Evolutionary conservation across 2,888 invertebrate genomes (phyloP), one percentile per base, ranked within the genome.

Genomic region (Oscheius sp.): DNA sequence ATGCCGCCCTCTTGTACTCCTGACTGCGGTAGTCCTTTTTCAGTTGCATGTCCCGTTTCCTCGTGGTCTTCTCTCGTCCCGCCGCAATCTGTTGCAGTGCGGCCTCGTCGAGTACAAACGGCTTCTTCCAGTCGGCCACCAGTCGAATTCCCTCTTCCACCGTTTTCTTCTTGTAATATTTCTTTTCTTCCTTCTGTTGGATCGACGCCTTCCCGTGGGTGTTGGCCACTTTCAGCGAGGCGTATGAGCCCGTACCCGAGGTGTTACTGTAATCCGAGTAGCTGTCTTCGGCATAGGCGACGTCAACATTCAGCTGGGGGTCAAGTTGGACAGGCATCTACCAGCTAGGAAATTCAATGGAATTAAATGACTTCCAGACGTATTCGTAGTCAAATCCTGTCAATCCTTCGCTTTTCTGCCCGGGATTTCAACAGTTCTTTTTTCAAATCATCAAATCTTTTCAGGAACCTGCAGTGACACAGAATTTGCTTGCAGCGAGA

Each of bases 381-480:
- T n/a, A n/a, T n/a, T n/a, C n/a, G n/a, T n/a, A n/a, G n/a, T n/a
- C n/a, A n/a, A n/a, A n/a, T n/a, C n/a, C n/a, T n/a, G n/a, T n/a
- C n/a, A n/a, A n/a, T n/a, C n/a, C n/a, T n/a, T n/a, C n/a, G n/a
- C n/a, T n/a, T n/a, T n/a, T n/a, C n/a, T n/a, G n/a, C n/a, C n/a
- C n/a, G n/a, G n/a, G n/a, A n/a, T n/a, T n/a, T n/a, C n/a, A n/a
- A n/a, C n/a, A n/a, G n/a, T n/a, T n/a, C n/a, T n/a, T 13, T 49
- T 5, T 49, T 49, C 16, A 18, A 16, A 49, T 13, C 9, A 6
- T 35, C 9, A 35, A 35, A 35, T 35, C 35, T 41, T 29, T 66
- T 27, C 27, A 66, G 66, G 35, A 23, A 29, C 58, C 58, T 69
- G 69, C 52, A 27, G 49, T 46, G 27, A 66, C 23, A 74, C 16